A percentile compares a stretch with the other conserved stretches of the same genome.
Conservation (phyloP, 2,797 vertebrate genomes). For the Scolopax bukidnonensis region DNA sequence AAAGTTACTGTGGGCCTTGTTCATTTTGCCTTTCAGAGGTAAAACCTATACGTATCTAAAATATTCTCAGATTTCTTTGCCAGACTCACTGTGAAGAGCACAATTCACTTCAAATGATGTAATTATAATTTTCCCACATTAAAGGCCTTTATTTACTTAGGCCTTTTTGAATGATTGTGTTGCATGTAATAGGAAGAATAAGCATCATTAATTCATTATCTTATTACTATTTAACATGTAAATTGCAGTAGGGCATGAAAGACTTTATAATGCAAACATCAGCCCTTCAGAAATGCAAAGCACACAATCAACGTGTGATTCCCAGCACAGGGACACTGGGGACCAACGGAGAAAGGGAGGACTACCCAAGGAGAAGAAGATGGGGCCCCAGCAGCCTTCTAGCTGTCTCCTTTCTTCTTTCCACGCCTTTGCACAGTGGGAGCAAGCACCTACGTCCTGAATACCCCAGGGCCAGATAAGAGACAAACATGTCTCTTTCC, state of each 20-base stretch:
- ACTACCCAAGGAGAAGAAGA: neutral
- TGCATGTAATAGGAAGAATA: neutral
- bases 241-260: neutral
- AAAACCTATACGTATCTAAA: neutral
- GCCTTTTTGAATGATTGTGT: neutral
- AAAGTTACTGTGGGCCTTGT: neutral
- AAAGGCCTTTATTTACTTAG: neutral
- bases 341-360: fast-evolving
- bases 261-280: neutral
- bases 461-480: neutral
- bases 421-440: fast-evolving
- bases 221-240: neutral
- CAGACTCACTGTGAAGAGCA: neutral
- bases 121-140: neutral
- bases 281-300: neutral
- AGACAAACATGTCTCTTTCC: neutral
- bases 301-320: fast-evolving
- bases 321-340: neutral
- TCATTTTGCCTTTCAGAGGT: neutral
- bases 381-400: neutral
- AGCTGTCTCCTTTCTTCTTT: neutral
- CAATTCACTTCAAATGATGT: neutral
- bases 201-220: neutral
- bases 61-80: neutral
- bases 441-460: neutral